Conservation (phyloP, 1,140 invertebrate genomes). For the Bilobella aurantiaca region DNA sequence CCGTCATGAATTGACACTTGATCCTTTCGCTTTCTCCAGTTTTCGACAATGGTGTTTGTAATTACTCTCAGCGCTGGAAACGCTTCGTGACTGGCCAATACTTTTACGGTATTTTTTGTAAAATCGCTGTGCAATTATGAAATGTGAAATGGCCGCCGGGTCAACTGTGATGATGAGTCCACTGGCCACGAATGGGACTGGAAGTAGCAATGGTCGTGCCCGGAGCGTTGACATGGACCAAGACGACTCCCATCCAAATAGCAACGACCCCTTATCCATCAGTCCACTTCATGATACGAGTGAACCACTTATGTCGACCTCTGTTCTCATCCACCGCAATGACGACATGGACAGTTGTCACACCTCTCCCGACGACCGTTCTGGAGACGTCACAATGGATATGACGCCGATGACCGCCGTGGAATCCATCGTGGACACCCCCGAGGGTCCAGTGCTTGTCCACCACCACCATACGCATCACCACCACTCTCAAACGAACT, state of each 20-base stretch:
- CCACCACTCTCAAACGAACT: background rate
- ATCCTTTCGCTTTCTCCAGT: too few species aligned
- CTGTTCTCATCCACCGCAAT: constrained; percentile 14
- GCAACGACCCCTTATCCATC: background rate
- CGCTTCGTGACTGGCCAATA: too few species aligned
- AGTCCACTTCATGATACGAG: background rate
- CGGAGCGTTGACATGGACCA: background rate
- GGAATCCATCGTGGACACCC: background rate
- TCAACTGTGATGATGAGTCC: constrained; percentile 26
- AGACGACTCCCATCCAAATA: constrained; percentile 9
- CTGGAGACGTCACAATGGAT: background rate
- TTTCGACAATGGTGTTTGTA: too few species aligned
- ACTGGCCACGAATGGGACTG: constrained; percentile 10
- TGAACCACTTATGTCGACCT: background rate
- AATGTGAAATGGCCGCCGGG: constrained; percentile 26
- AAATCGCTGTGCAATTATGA: constrained; percentile 15
- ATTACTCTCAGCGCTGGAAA: too few species aligned
- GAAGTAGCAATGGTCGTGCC: background rate
- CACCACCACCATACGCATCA: background rate
- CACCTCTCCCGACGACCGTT: background rate
- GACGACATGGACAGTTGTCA: constrained; percentile 16
- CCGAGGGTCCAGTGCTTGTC: background rate
- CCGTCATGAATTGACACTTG: too few species aligned
- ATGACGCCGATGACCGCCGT: constrained; percentile 2
- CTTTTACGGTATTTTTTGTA: background rate